Percentiles rank a stretch among this genome's conserved stretches.
phyloP scores from a whole-genome alignment of 2,888 invertebrate genomes.

The Arctia plantaginis region DNA sequence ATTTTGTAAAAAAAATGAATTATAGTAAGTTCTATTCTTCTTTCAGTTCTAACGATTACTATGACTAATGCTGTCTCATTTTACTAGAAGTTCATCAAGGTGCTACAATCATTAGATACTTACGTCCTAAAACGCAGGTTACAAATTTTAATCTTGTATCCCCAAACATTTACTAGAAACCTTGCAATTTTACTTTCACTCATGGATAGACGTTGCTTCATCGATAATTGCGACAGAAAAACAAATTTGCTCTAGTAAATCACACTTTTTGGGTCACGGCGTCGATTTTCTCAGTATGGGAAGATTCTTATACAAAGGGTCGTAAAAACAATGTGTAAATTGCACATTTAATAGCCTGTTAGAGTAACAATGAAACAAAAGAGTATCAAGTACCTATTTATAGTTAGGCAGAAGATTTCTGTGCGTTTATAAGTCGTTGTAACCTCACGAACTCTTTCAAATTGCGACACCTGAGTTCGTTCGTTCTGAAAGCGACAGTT shows the following conservation, averaged over 20 bases:
- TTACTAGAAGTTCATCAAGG: too few species aligned
- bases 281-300: slow-evolving; percentile 38
- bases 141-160: neutral
- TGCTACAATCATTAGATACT: neutral
- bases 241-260: slow-evolving; percentile 42
- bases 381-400: slow-evolving; percentile 3
- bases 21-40: too few species aligned
- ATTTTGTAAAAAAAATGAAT: too few species aligned
- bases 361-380: slow-evolving; percentile 1
- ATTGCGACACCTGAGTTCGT: neutral
- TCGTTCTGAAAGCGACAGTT: too few species aligned
- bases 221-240: slow-evolving; percentile 37
- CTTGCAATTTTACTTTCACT: slow-evolving; percentile 41
- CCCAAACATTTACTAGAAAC: slow-evolving; percentile 12
- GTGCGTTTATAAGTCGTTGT: slow-evolving; percentile 2
- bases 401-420: neutral
- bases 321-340: slow-evolving; percentile 30
- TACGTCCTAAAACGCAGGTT: neutral
- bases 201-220: slow-evolving; percentile 46
- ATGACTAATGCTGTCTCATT: too few species aligned
- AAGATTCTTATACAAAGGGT: slow-evolving; percentile 48
- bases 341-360: slow-evolving; percentile 17
- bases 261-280: slow-evolving; percentile 53
- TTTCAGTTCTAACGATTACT: too few species aligned
- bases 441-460: neutral